Conservation (phyloP, 2,113 vertebrate genomes). For the Stegostoma tigrinum region DNA sequence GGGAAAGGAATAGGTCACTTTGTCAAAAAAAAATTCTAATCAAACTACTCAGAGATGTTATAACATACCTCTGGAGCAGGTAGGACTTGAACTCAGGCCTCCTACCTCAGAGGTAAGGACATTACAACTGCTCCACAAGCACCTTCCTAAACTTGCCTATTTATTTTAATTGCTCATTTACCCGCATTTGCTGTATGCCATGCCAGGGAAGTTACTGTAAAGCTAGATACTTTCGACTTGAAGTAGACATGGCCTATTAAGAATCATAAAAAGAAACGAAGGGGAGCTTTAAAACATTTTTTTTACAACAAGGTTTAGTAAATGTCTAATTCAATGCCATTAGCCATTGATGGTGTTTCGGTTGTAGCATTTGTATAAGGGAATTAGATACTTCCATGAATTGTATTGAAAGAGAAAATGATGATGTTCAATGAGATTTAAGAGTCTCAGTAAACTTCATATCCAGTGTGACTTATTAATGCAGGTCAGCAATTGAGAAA, state of each 20-base stretch:
- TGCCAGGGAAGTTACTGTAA: neutral
- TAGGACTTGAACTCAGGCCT: too few relatives aligned
- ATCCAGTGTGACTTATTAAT: neutral
- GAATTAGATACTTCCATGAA: neutral
- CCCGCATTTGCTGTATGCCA: neutral
- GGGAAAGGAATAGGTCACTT: neutral
- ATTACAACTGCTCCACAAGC: too few relatives aligned
- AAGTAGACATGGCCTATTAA: neutral
- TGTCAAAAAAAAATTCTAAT: too few relatives aligned
- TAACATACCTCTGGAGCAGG: too few relatives aligned
- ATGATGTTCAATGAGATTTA: neutral
- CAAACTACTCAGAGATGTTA: too few relatives aligned
- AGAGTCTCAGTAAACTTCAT: neutral
- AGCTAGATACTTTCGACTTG: neutral
- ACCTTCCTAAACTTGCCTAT: too few relatives aligned
- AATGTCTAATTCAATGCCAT: neutral
- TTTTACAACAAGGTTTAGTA: too few relatives aligned
- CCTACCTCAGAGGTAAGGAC: too few relatives aligned
- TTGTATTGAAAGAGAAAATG: neutral
- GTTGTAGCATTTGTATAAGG: neutral
- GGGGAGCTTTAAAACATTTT: neutral
- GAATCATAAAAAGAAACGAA: neutral
- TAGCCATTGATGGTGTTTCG: neutral
- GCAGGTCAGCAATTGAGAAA: neutral
- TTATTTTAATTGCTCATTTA: neutral